A percentile compares a stretch with the other conserved stretches of the same genome.
These are phyloP conservation scores for Capreolus pygargus DNA, from an alignment of 2,113 vertebrate genomes.

Conservation along the genomic window DNA sequence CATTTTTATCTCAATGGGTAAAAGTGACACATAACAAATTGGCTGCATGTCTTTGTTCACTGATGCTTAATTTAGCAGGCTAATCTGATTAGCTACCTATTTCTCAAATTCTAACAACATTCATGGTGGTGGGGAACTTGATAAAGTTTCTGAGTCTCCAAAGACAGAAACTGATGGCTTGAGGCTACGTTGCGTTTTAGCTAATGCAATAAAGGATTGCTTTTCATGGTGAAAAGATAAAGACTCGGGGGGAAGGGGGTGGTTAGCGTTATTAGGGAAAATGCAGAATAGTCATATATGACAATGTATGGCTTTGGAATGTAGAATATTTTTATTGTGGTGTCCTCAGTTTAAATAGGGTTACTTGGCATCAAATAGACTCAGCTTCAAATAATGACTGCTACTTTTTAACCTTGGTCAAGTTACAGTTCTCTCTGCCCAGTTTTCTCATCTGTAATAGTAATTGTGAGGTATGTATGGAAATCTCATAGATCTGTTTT, in stretches of 20 bases:
- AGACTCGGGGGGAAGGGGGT: neutral
- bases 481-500: neutral
- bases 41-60: constrained; percentile 44
- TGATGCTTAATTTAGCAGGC: constrained; percentile 49
- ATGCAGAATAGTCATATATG: neutral
- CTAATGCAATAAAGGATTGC: constrained; percentile 44
- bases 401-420: neutral
- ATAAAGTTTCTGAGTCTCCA: constrained; percentile 38
- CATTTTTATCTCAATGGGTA: constrained; percentile 51
- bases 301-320: constrained; percentile 12
- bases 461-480: neutral
- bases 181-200: neutral
- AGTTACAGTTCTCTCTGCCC: neutral
- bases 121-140: constrained; percentile 29
- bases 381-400: neutral
- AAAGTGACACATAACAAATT: constrained; percentile 61
- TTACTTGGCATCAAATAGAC: neutral
- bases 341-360: constrained; percentile 2
- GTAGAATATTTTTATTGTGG: neutral
- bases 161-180: constrained; percentile 22
- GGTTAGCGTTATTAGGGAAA: constrained; percentile 1
- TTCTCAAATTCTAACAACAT: constrained; percentile 63
- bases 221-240: constrained; percentile 33
- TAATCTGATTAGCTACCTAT: constrained; percentile 63
- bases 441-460: neutral